Evolutionary conservation across 2,797 vertebrate genomes (phyloP).

Genomic region (Poeciliopsis turneri): DNA sequence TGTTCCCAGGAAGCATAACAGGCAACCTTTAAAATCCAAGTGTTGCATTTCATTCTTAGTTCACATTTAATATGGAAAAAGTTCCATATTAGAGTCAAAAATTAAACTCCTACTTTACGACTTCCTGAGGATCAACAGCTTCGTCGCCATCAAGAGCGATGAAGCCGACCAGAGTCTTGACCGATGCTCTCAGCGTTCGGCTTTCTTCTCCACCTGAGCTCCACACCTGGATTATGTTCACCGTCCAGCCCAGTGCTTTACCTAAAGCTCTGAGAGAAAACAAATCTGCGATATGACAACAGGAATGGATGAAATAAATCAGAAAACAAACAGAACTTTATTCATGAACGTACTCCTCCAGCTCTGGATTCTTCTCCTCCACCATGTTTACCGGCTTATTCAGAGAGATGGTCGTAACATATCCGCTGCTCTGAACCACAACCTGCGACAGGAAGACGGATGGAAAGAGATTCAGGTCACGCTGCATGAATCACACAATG

Average conservation of each 20-base stretch:
- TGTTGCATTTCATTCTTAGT: neutral
- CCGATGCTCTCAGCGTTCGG: slow-evolving; percentile 19
- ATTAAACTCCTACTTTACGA: slow-evolving; percentile 65
- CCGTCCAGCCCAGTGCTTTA: slow-evolving; percentile 65
- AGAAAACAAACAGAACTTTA: neutral
- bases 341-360: slow-evolving; percentile 71
- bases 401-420: slow-evolving; percentile 71
- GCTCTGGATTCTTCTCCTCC: slow-evolving; percentile 63
- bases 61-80: neutral
- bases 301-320: fast-evolving
- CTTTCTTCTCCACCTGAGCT: slow-evolving; percentile 23
- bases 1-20: too few relatives aligned
- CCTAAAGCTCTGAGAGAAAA: slow-evolving; percentile 69
- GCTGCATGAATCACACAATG: neutral
- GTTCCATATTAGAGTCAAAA: neutral
- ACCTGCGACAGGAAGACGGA: slow-evolving; percentile 69
- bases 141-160: slow-evolving; percentile 30
- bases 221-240: slow-evolving; percentile 63
- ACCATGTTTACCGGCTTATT: slow-evolving; percentile 74
- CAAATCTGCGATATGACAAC: neutral
- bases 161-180: slow-evolving; percentile 67
- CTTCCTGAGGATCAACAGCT: slow-evolving; percentile 51
- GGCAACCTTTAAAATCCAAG: too few relatives aligned
- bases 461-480: too few relatives aligned
- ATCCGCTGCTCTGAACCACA: slow-evolving; percentile 53